Evolutionary conservation across 2,888 invertebrate genomes (phyloP).

Genomic region (Diploptera punctata): DNA sequence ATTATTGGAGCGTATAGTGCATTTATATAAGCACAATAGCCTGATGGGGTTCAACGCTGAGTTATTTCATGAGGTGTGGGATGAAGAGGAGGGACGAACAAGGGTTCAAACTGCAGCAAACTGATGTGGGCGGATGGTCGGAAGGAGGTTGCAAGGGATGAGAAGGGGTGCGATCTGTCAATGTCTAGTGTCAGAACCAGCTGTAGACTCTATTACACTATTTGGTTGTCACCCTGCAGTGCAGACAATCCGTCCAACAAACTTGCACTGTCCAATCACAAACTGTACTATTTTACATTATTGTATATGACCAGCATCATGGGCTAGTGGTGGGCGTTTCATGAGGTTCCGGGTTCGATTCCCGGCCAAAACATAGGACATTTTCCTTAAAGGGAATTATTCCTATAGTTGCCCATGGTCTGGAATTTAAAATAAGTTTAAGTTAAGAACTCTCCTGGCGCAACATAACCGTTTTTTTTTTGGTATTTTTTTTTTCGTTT

Average conservation of each 20-base stretch:
- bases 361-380: no score
- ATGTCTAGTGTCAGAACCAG: conserved; percentile 19
- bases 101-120: not conserved
- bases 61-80: not conserved
- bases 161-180: conserved; percentile 19
- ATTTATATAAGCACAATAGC: not conserved
- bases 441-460: no score
- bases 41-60: not conserved
- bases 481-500: no score
- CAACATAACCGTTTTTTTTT: no score
- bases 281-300: no score
- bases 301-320: no score
- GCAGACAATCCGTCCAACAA: not conserved
- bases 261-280: conserved; percentile 7
- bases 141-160: not conserved
- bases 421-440: no score
- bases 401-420: no score
- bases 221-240: conserved; percentile 17
- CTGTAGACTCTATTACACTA: conserved; percentile 23
- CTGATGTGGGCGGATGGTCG: not conserved
- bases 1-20: not conserved
- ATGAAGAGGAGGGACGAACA: not conserved
- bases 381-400: no score
- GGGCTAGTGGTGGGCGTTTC: no score
- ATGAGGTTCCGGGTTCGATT: no score